Conservation (phyloP, 2,888 invertebrate genomes). For the Brenthis hecate region DNA sequence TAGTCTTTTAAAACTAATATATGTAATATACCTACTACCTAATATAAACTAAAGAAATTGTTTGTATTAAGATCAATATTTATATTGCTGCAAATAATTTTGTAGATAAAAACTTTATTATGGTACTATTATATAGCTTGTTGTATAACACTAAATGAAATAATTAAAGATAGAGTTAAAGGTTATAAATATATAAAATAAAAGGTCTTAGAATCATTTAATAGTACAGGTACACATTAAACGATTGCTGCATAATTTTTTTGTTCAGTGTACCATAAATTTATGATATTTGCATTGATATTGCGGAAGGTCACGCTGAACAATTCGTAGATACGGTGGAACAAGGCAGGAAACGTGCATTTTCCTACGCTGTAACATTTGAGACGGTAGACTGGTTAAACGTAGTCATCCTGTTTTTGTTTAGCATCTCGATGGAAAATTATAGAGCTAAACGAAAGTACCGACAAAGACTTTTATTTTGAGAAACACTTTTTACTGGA, state of each 20-base stretch:
- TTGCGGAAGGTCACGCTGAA: conserved; percentile 36
- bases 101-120: neutral
- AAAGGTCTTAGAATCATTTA: neutral
- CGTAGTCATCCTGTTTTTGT: conserved; percentile 43
- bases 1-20: no score
- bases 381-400: conserved; percentile 44
- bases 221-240: neutral
- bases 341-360: conserved; percentile 60
- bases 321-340: conserved; percentile 54
- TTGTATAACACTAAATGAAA: neutral
- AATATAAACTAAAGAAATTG: no score
- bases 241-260: neutral
- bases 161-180: neutral
- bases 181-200: conserved; percentile 5
- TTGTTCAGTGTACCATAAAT: neutral
- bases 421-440: conserved; percentile 47
- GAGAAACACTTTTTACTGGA: no score
- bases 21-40: no score
- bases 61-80: no score
- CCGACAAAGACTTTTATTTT: conserved; percentile 46
- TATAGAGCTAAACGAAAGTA: conserved; percentile 49
- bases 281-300: neutral
- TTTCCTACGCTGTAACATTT: conserved; percentile 51
- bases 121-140: neutral
- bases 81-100: neutral